Base-by-base conservation (phyloP, 2,797 vertebrate species). In the Chromobotia macracanthus region DNA sequence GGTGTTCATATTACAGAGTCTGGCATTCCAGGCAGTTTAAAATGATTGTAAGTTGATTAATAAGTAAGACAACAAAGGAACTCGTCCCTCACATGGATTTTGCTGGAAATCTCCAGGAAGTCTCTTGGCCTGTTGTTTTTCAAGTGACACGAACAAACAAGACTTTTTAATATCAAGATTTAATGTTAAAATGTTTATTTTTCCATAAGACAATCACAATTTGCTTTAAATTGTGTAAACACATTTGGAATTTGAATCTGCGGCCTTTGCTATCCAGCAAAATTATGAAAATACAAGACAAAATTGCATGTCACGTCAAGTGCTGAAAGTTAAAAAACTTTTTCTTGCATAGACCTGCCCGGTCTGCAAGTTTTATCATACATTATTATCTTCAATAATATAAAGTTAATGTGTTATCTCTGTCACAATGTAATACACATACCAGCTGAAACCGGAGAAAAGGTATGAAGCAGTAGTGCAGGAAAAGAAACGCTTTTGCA, bases 1-100 rank as follows among this genome's bases (percentile, higher is more conserved):
- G 55, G 81, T 67, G 25, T 79, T 23, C 60, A 77, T 53, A 75
- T 84, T 76, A 79, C 31, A 60, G 58, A 50, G 80, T 84, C 77
- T 80, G 82, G 75, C 74, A 83, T 83, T 80, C 72, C 16, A 23
- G 74, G 56, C 38, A 18, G 56, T 56, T 79, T 81, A 72, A 38
- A 19, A 13, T 58, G 21, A 68, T 82, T 71, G 72, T 31, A 61
- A 77, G 65, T 71, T 71, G 67, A 77, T 80, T 65, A 80, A 48
- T 18, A 53, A 28, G 41, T 4, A 25, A 23, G 18, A 67, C 56
- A 23, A 28, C 50, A 74, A 66, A 18, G 38, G 44, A 50, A 9
- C 61, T 12, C 18, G 19, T 79, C 79, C 75, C 12, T 71, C 76
- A 65, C 56, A 44, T n/a, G 63, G 68, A 64, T 35, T 18, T 75